phyloP scores from a whole-genome alignment of 2,888 invertebrate species.

The Pachymerium ferrugineum region DNA sequence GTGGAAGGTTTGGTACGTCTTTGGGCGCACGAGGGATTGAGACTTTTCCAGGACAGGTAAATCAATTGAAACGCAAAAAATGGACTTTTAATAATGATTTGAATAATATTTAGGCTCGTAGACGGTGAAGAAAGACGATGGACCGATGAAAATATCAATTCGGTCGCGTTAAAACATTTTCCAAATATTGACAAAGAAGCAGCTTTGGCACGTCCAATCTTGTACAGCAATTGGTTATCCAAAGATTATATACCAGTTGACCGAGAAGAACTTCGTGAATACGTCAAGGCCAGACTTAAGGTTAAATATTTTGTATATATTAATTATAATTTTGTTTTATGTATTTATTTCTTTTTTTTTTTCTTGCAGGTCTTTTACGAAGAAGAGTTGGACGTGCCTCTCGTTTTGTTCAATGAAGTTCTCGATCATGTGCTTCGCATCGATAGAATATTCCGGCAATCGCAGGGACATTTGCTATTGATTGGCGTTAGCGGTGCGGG shows the following conservation, averaged over 20 bases:
- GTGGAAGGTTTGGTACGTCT: conserved; percentile 95
- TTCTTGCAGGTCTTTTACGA: conserved; percentile 79
- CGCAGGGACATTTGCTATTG: conserved; percentile 93
- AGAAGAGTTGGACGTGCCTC: conserved; percentile 95
- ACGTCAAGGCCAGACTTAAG: conserved; percentile 93
- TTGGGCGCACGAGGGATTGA: conserved; percentile 98
- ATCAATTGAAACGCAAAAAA: too few species aligned
- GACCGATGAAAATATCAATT: conserved; percentile 97
- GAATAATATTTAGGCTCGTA: conserved; percentile 58
- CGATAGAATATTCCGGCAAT: conserved; percentile 98
- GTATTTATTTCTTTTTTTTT: conserved; percentile 15
- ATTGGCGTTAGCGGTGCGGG: conserved; percentile 99
- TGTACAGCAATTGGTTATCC: conserved; percentile 98
- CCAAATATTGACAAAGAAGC: conserved; percentile 77
- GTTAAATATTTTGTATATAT: conserved; percentile 47
- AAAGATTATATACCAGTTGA: conserved; percentile 97
- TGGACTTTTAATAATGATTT: too few species aligned
- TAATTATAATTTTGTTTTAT: conserved; percentile 31
- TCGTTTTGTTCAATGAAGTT: conserved; percentile 98
- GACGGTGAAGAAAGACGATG: conserved; percentile 90
- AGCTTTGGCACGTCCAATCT: conserved; percentile 85
- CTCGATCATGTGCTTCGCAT: conserved; percentile 96
- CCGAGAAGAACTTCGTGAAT: conserved; percentile 88
- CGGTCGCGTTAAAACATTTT: conserved; percentile 89
- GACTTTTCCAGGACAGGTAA: conserved; percentile 76